These are phyloP conservation scores for Chymomyza procnemis DNA, from an alignment of 2,888 invertebrate genomes.

Conservation along the genomic window DNA sequence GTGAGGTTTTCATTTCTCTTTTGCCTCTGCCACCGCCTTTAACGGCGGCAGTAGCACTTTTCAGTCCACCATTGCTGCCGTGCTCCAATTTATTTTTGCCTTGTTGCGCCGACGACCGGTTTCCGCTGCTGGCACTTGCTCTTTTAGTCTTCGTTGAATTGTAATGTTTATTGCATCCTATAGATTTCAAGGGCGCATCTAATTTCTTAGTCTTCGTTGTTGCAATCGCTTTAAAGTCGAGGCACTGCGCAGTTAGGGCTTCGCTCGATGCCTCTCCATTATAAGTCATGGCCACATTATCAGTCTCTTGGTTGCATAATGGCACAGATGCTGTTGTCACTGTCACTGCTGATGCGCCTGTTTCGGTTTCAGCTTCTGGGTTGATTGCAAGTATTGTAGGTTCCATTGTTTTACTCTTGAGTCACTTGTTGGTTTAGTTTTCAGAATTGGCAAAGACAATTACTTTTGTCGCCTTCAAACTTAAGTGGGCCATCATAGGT, in stretches of 20 bases:
- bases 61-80: slow-evolving; percentile 2
- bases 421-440: background rate
- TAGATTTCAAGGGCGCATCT: slow-evolving; percentile 23
- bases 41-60: slow-evolving; percentile 24
- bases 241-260: slow-evolving; percentile 15
- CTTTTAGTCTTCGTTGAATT: slow-evolving; percentile 67
- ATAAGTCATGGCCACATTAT: slow-evolving; percentile 69
- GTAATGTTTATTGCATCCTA: slow-evolving; percentile 49
- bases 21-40: slow-evolving; percentile 13
- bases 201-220: slow-evolving; percentile 37
- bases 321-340: slow-evolving; percentile 19
- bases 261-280: slow-evolving; percentile 26
- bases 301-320: slow-evolving; percentile 75
- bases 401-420: background rate
- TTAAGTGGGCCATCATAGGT: too few species aligned
- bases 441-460: background rate
- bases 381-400: background rate
- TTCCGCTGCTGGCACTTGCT: slow-evolving; percentile 34
- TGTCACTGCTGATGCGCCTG: background rate
- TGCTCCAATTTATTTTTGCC: background rate
- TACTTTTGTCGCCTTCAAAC: too few species aligned
- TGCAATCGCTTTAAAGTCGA: slow-evolving; percentile 6
- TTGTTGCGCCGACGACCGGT: background rate
- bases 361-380: background rate
- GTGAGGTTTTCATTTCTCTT: slow-evolving; percentile 72